Evolutionary conservation across 2,797 vertebrate species (phyloP).

Genomic region (Pseudopleuronectes americanus): DNA sequence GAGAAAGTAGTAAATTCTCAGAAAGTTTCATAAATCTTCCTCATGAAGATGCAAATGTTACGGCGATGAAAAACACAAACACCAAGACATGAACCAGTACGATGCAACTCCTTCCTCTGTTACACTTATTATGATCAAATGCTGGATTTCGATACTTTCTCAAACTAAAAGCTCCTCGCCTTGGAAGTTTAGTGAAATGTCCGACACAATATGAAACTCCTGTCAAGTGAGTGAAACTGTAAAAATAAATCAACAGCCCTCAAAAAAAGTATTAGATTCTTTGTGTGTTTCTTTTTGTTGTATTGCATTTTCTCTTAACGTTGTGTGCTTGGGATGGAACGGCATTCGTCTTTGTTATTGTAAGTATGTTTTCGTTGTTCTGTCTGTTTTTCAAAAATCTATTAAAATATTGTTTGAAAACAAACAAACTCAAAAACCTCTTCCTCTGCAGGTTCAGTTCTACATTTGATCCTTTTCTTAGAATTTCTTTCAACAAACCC

Average conservation of each 20-base stretch:
- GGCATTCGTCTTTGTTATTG: too few relatives aligned
- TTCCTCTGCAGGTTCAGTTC: constrained; percentile 11
- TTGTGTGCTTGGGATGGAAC: too few relatives aligned
- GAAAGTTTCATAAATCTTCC: constrained; percentile 14
- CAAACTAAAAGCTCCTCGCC: neutral
- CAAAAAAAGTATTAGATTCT: neutral
- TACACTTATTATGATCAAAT: constrained; percentile 10
- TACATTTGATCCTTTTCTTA: neutral
- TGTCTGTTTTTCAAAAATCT: too few relatives aligned
- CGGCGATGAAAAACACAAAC: constrained; percentile 16
- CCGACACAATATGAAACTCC: too few relatives aligned
- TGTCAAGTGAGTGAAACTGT: too few relatives aligned
- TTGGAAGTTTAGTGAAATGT: too few relatives aligned
- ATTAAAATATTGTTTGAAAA: too few relatives aligned
- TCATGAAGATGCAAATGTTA: constrained; percentile 42
- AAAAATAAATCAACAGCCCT: too few relatives aligned
- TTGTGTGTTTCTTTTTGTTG: neutral
- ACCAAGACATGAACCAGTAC: constrained; percentile 4
- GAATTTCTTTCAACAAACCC: neutral
- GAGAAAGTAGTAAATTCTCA: constrained; percentile 39
- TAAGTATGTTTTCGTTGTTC: too few relatives aligned
- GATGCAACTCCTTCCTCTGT: constrained; percentile 8
- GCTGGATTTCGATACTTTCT: constrained; percentile 17
- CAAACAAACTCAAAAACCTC: neutral
- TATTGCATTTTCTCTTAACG: too few relatives aligned